A percentile compares a stretch with the other conserved stretches of the same genome.
These are phyloP conservation scores for Aspiorhynchus laticeps DNA, from an alignment of 2,113 vertebrate species.

Conservation along the genomic window DNA sequence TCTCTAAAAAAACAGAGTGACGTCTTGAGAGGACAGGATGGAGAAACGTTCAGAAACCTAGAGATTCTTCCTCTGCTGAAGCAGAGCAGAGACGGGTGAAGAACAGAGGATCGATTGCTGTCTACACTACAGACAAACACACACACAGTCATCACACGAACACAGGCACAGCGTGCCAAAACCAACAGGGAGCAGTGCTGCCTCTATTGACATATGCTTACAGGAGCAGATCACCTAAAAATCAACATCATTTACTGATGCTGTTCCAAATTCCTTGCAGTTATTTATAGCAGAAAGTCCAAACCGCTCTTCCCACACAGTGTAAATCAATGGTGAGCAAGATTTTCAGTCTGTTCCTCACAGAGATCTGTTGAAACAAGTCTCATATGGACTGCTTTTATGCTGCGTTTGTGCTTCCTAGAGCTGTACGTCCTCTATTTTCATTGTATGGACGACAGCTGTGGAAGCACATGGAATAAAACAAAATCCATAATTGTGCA, in stretches of 20 bases:
- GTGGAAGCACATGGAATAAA: too few species aligned
- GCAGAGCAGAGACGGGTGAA: constrained; percentile 44
- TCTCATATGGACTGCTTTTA: not conserved
- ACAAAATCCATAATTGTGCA: too few species aligned
- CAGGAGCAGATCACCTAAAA: constrained; percentile 2
- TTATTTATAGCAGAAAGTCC: not conserved
- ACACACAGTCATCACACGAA: not conserved
- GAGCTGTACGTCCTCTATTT: not conserved
- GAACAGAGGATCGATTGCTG: constrained; percentile 18
- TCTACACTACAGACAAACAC: constrained; percentile 6
- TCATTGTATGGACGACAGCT: not conserved
- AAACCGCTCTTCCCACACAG: not conserved
- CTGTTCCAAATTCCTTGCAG: not conserved
- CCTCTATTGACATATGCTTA: not conserved
- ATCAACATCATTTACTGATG: not conserved
- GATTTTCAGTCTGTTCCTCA: not conserved
- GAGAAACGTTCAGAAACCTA: too few species aligned
- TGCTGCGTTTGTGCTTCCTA: not conserved
- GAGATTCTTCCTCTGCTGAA: not conserved
- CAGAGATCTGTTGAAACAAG: not conserved
- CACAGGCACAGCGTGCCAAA: not conserved
- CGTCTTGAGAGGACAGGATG: not conserved
- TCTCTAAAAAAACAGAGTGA: constrained; percentile 82
- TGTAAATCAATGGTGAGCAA: not conserved
- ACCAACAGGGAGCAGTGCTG: not conserved